Evolutionary conservation across 2,797 vertebrate genomes (phyloP), one percentile per base, ranked within the genome.

Genomic region (Ciconia nigra): DNA sequence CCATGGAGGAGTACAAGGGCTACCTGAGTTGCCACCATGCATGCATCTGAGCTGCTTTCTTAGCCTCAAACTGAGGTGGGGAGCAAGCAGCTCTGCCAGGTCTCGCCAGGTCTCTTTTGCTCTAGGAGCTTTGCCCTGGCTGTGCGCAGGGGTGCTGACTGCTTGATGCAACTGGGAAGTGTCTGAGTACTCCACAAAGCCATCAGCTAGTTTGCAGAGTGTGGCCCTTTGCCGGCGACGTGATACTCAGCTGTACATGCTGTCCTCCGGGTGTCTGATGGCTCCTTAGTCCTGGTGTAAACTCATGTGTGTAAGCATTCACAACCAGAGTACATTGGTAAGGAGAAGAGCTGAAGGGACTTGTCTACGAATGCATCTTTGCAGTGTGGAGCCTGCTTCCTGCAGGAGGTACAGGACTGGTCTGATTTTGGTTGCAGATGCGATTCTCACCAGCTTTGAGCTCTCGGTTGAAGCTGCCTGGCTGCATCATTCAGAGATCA

Each of bases 121-220:
- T 66, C 29, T 57, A 59, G 47, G 16, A 63, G 31, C 35, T 73
- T 90, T 89, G 46, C 29, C n/a, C 71, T 37, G 39, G 10, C 39
- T 62, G 19, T 70, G 67, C 0, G 0, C 1, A 0, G 18, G 13
- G 37, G n/a, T 37, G 59, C 58, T 62, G 78, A 47, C 35, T 55
- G 10, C 58, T 72, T 81, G 26, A 7, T 94, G 44, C 20, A 51
- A 41, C 47, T 70, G 55, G 33, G 39, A 91, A 87, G 54, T 22
- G n/a, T 37, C 49, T 81, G 73, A 28, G 25, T 62, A 2, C 29
- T 61, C 42, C 26, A 20, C 35, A 66, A 84, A 92, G 46, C 80
- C 69, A 41, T 29, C 37, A 74, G 44, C 8, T 16, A 42, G 26
- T 42, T 13, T 33, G 44, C 29, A 46, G 29, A 72, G 8, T 15